Conservation (phyloP, 2,888 invertebrate genomes). For the Tetropium fuscum region DNA sequence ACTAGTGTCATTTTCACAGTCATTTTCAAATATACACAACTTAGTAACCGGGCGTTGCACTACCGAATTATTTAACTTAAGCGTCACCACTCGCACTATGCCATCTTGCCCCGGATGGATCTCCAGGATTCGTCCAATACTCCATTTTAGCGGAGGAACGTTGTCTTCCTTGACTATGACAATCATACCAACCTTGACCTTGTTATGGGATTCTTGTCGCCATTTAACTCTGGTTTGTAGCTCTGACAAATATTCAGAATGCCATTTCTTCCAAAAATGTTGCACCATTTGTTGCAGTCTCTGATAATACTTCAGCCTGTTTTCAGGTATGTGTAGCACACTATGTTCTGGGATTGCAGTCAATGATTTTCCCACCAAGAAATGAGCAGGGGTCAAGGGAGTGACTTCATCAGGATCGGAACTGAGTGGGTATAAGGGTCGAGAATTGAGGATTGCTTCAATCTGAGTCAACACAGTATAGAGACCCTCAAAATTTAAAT, state of each 20-base stretch:
- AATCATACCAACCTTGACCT: neutral
- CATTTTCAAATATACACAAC: too few species aligned
- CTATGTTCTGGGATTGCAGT: too few species aligned
- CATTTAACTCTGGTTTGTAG: too few species aligned
- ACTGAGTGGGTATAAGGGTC: constrained; percentile 6
- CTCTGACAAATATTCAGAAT: constrained; percentile 1
- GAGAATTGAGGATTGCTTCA: constrained; percentile 10
- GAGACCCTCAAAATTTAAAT: constrained; percentile 12
- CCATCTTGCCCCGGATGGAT: neutral
- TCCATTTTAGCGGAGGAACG: neutral
- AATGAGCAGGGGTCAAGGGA: constrained; percentile 14
- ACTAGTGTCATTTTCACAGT: too few species aligned
- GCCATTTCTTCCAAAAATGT: too few species aligned
- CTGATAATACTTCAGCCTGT: too few species aligned
- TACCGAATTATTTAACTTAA: neutral
- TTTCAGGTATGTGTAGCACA: too few species aligned
- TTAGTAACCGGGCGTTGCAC: neutral
- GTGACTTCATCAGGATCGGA: constrained; percentile 8
- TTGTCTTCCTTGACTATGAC: constrained; percentile 2
- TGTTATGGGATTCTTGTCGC: neutral
- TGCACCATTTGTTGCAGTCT: too few species aligned
- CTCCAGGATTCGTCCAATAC: neutral
- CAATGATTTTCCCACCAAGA: constrained; percentile 7
- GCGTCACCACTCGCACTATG: neutral
- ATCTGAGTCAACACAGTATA: constrained; percentile 2